These are phyloP conservation scores for Thripadectes ignobilis DNA, from an alignment of 2,797 vertebrate species.

Conservation along the genomic window DNA sequence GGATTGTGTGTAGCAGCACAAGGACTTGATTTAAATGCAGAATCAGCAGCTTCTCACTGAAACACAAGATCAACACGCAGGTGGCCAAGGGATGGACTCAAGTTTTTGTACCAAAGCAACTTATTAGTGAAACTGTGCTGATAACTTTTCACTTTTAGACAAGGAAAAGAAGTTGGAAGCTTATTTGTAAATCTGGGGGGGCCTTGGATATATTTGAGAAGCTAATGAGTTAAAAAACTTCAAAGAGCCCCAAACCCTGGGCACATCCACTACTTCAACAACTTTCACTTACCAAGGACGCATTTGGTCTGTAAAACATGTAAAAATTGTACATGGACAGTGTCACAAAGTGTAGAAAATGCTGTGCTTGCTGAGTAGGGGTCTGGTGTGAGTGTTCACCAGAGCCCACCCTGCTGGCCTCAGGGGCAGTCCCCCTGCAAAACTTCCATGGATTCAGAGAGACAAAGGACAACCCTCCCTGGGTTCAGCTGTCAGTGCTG, in stretches of 20 bases:
- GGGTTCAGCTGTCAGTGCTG: neutral
- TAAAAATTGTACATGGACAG: neutral
- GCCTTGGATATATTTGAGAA: neutral
- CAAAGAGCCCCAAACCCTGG: neutral
- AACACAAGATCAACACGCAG: neutral
- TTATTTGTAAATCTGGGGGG: neutral
- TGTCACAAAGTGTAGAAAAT: neutral
- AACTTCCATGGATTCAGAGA: neutral
- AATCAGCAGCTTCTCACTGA: neutral
- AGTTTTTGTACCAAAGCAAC: neutral
- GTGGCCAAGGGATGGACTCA: neutral
- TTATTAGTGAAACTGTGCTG: neutral
- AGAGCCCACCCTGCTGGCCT: neutral
- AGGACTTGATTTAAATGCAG: neutral
- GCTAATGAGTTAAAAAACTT: neutral
- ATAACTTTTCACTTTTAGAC: neutral
- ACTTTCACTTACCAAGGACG: neutral
- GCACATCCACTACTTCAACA: neutral
- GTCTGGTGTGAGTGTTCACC: fast-evolving
- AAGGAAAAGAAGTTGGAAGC: neutral
- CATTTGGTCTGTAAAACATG: neutral
- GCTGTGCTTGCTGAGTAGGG: neutral
- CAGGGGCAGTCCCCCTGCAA: neutral
- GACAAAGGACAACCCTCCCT: neutral
- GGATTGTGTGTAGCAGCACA: neutral